Percentiles rank a stretch among this genome's conserved stretches.
Conservation (phyloP, 2,888 invertebrate genomes). For the Cosmia trapezina region DNA sequence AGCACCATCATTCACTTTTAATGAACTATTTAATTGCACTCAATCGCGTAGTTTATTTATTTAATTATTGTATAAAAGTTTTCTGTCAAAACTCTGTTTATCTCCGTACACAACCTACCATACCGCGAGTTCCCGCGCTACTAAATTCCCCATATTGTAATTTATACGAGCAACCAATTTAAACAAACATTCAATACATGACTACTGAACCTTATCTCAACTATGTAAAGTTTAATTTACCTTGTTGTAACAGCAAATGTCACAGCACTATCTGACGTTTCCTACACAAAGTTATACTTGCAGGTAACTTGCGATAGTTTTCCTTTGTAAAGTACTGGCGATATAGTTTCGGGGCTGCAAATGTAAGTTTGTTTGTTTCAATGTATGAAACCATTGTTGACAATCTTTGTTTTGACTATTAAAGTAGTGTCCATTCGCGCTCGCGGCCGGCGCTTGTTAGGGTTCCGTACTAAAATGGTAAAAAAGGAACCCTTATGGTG, state of each 20-base stretch:
- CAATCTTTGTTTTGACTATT: constrained; percentile 48
- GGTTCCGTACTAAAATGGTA: no score
- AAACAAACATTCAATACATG: neutral
- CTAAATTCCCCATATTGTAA: constrained; percentile 61
- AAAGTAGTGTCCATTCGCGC: constrained; percentile 1
- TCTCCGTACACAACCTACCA: constrained; percentile 53
- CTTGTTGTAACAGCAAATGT: constrained; percentile 12
- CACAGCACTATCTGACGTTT: constrained; percentile 60
- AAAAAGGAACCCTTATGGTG: no score
- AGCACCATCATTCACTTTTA: constrained; percentile 9
- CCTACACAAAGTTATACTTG: constrained; percentile 63
- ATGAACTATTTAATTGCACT: neutral
- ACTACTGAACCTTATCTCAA: constrained; percentile 23
- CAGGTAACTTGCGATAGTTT: constrained; percentile 24
- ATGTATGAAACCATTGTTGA: constrained; percentile 60
- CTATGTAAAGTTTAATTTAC: constrained; percentile 38
- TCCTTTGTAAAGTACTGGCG: constrained; percentile 44
- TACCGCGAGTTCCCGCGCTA: constrained; percentile 81
- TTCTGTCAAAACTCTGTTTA: neutral
- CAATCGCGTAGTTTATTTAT: neutral
- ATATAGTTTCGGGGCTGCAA: constrained; percentile 44
- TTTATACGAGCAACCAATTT: constrained; percentile 37
- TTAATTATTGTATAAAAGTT: constrained; percentile 13
- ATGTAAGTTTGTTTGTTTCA: constrained; percentile 57
- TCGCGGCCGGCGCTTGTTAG: neutral